Evolutionary conservation across 2,888 invertebrate genomes (phyloP).

Genomic region (Actias luna): DNA sequence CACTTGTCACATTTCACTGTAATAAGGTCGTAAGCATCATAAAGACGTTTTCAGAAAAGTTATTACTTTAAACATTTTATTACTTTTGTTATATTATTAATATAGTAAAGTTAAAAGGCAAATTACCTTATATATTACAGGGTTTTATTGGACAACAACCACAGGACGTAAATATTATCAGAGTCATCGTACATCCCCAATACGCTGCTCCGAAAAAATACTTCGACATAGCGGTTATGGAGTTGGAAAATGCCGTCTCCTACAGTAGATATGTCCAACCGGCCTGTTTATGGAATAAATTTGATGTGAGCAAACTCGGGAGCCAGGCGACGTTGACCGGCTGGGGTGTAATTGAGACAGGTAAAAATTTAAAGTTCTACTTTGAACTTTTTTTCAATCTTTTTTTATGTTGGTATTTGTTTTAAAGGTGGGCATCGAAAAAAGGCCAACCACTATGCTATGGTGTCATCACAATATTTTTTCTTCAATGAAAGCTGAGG

Average conservation of each 20-base stretch:
- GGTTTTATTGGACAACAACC: slow-evolving; percentile 22
- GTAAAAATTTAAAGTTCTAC: too few species aligned
- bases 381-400: too few species aligned
- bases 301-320: slow-evolving; percentile 35
- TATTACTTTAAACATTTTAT: too few species aligned
- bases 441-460: too few species aligned
- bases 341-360: slow-evolving; percentile 55
- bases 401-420: neutral
- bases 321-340: slow-evolving; percentile 47
- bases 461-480: too few species aligned
- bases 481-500: too few species aligned
- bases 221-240: slow-evolving; percentile 58
- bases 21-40: too few species aligned
- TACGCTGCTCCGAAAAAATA: slow-evolving; percentile 54
- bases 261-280: slow-evolving; percentile 45
- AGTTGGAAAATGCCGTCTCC: slow-evolving; percentile 37
- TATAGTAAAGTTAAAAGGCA: neutral
- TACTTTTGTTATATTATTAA: too few species aligned
- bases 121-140: slow-evolving; percentile 22
- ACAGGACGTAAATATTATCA: slow-evolving; percentile 41
- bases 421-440: too few species aligned
- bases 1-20: too few species aligned
- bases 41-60: too few species aligned
- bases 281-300: slow-evolving; percentile 52
- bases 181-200: slow-evolving; percentile 47